Conservation (phyloP, 2,113 vertebrate species). For the Talpa occidentalis region DNA sequence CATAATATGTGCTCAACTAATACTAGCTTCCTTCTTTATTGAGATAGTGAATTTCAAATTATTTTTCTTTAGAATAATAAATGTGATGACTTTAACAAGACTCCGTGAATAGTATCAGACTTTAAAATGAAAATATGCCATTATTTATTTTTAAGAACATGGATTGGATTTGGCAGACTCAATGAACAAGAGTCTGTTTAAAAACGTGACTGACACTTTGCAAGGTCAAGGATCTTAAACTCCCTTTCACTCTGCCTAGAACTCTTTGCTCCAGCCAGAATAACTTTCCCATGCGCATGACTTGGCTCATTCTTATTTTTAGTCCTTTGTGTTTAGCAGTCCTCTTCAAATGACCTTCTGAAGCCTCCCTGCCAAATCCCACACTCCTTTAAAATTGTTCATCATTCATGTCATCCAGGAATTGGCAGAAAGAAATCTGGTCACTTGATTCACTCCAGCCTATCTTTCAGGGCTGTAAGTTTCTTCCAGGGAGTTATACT, state of each 20-base stretch:
- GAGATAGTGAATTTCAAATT: constrained; percentile 37
- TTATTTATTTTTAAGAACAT: constrained; percentile 49
- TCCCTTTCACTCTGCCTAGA: constrained; percentile 34
- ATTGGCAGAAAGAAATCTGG: constrained; percentile 28
- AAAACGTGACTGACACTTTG: constrained; percentile 38
- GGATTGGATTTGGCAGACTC: constrained; percentile 25
- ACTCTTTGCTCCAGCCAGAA: constrained; percentile 48
- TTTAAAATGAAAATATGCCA: constrained; percentile 47
- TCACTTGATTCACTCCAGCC: background rate
- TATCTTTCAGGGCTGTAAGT: background rate
- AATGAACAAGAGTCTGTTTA: constrained; percentile 11
- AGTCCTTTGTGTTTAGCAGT: constrained; percentile 29
- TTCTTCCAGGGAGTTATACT: background rate
- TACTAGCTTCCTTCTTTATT: background rate
- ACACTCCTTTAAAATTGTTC: constrained; percentile 32
- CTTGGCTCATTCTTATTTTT: constrained; percentile 66
- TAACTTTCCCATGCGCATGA: constrained; percentile 39
- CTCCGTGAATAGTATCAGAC: constrained; percentile 14
- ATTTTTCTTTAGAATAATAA: constrained; percentile 48
- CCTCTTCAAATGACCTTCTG: constrained; percentile 59
- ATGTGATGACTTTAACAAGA: background rate
- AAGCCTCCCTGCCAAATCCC: background rate
- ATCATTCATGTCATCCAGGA: background rate
- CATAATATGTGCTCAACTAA: background rate
- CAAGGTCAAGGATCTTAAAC: constrained; percentile 30